Base-by-base conservation (phyloP, 2,888 invertebrate species). In the Tetropium fuscum region DNA sequence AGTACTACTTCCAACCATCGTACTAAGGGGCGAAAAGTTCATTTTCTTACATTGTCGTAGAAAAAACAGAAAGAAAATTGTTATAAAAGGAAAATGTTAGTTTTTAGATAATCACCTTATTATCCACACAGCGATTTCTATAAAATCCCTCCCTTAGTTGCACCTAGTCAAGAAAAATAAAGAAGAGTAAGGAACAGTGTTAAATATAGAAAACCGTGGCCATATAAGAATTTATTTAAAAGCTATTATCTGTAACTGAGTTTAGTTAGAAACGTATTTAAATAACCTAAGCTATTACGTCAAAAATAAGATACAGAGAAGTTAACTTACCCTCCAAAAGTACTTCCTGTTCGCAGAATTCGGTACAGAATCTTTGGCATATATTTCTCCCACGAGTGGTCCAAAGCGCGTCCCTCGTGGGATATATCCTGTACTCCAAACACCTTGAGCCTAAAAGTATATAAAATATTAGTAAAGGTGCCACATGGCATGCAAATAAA, bases 351-450 rank as follows among this genome's bases (percentile, higher is more conserved):
- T 91, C 66, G 95, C 95, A 81, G 89, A 88, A 76, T 88, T 88
- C 63, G 90, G 90, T 68, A 95, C 92, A 63, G 87, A 85, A 78
- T 90, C 88, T 81, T 88, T 88, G 77, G 87, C 85, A 80, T 88
- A 88, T 58, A 88, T 85, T 79, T 90, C 88, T 72, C 98, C 99
- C 82, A 95, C 93, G 76, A 99, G 89, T 51, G 99, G 99, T 58
- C 99, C 99, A 83, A 99, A 99, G 74, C 98, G 88, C 15, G 98
- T 98, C 68, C 98, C 98, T 78, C 94, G 89, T 51, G 98, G 98
- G 82, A 99, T 98, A 78, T 95, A 95, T 80, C 97, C 96, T 68
- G 92, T 94, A 83, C 97, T 97, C 96, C 97, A 98, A 63, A 98
- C 97, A 75, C 98, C 97, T 84, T 94, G 90, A 74, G 93, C 93